These are phyloP conservation scores for Eublepharis macularius DNA, from an alignment of 2,113 vertebrate species.

Conservation along the genomic window DNA sequence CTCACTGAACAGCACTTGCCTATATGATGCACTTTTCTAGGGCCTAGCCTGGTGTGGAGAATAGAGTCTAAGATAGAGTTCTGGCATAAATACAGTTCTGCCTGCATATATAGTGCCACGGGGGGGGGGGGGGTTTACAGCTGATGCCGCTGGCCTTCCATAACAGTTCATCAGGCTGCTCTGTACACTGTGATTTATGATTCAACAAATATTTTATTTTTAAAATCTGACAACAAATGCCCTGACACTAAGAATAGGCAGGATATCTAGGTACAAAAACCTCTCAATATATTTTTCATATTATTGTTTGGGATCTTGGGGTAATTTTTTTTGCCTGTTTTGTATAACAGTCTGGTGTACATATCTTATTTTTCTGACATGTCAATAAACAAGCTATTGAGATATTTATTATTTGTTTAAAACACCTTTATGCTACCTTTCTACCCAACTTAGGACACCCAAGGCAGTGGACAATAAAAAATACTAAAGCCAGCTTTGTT, in stretches of 20 bases:
- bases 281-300: neutral
- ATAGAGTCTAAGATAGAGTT: neutral
- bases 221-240: neutral
- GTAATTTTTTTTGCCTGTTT: neutral
- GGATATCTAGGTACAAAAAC: neutral
- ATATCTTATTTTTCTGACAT: neutral
- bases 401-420: neutral
- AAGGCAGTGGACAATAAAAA: no score
- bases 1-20: neutral
- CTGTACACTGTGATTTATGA: neutral
- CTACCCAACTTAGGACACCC: no score
- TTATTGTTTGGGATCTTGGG: neutral
- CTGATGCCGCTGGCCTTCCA: neutral
- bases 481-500: no score
- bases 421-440: no score
- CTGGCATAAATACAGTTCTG: neutral
- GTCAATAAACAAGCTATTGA: neutral
- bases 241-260: neutral
- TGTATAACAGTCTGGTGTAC: neutral
- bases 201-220: neutral
- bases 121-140: neutral
- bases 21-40: neutral
- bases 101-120: neutral
- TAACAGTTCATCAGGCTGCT: neutral
- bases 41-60: neutral